phyloP scores from a whole-genome alignment of 2,888 invertebrate genomes.

The Amblyteles armatorius region DNA sequence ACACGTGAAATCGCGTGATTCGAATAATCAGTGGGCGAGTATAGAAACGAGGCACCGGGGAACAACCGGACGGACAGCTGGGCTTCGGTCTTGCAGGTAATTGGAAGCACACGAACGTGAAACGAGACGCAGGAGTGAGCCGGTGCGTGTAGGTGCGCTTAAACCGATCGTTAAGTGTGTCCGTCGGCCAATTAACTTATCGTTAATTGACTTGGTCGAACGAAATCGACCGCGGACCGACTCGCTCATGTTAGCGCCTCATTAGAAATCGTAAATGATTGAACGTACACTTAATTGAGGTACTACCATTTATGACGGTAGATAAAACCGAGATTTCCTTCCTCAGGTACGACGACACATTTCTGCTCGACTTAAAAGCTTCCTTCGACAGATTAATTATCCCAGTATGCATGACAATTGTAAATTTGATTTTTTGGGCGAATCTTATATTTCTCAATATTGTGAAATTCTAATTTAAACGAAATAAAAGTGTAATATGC shows the following conservation, averaged over 20 bases:
- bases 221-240: slow-evolving; percentile 50
- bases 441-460: not conserved
- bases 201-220: slow-evolving; percentile 66
- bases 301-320: not conserved
- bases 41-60: slow-evolving; percentile 38
- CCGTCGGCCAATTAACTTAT: slow-evolving; percentile 62
- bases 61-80: slow-evolving; percentile 62
- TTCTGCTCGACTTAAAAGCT: not conserved
- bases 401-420: not conserved
- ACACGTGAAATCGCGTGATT: slow-evolving; percentile 74
- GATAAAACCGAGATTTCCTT: not conserved
- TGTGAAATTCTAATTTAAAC: slow-evolving; percentile 1
- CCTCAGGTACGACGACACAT: not conserved
- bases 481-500: slow-evolving; percentile 5
- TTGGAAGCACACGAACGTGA: slow-evolving; percentile 65
- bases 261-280: slow-evolving; percentile 61
- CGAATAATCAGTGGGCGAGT: slow-evolving; percentile 68
- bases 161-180: slow-evolving; percentile 65
- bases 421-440: not conserved
- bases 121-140: slow-evolving; percentile 26
- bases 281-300: slow-evolving; percentile 22
- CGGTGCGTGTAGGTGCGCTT: slow-evolving; percentile 47
- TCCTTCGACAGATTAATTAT: not conserved
- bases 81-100: slow-evolving; percentile 64
- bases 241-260: slow-evolving; percentile 62